Conservation (phyloP, 2,888 invertebrate species). For the Cantharis flavilabris region DNA sequence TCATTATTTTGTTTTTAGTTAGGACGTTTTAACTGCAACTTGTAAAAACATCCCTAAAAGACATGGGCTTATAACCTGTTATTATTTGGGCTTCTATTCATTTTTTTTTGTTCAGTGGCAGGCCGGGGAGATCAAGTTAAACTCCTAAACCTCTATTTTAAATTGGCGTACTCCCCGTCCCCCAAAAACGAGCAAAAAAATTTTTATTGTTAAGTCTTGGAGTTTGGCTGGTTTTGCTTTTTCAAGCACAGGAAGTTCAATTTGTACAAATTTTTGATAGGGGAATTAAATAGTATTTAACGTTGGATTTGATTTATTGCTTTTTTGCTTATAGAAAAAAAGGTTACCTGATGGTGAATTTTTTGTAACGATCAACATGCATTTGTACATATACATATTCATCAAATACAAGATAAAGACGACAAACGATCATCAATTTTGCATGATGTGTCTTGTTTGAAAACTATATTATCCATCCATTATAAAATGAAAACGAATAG, state of each 20-base stretch:
- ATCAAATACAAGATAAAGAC: neutral
- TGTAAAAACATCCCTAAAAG: too few relatives aligned
- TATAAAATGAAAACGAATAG: conserved; percentile 1
- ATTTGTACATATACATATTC: neutral
- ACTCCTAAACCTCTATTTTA: too few relatives aligned
- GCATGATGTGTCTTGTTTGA: conserved; percentile 5
- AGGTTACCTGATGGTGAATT: neutral
- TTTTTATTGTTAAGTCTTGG: too few relatives aligned
- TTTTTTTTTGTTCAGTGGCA: too few relatives aligned
- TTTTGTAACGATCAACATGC: neutral
- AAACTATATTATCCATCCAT: neutral
- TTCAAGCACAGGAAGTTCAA: neutral
- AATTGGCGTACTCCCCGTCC: too few relatives aligned
- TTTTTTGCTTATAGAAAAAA: neutral
- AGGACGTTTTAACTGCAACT: too few relatives aligned
- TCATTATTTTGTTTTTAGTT: too few relatives aligned
- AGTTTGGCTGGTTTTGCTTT: too few relatives aligned
- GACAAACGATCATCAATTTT: neutral
- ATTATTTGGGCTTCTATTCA: too few relatives aligned
- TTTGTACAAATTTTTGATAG: neutral
- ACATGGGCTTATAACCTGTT: too few relatives aligned
- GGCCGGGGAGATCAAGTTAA: too few relatives aligned
- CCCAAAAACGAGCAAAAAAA: too few relatives aligned
- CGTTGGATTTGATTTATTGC: neutral
- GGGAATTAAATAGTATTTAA: neutral